Evolutionary conservation across 2,888 invertebrate genomes (phyloP), one percentile per base, ranked within the genome.

Genomic region (Thera britannica): DNA sequence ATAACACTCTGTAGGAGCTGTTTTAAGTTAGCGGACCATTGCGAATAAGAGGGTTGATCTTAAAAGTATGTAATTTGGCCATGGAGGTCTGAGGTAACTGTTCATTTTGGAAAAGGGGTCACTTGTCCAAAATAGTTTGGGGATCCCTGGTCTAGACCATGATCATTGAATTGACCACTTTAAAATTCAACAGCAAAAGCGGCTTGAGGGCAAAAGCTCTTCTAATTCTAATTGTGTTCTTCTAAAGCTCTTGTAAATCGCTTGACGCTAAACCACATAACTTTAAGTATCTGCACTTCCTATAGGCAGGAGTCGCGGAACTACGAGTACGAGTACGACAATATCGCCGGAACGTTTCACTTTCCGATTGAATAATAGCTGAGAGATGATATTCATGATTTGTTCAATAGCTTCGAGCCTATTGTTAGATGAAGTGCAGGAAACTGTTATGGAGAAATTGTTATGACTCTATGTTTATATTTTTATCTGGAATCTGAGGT

Each of bases 301-400:
- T 66, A 61, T 38, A 56, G 38, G 44, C 51, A 41, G 54, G 7
- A 52, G 58, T 58, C 58, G 60, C 70, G 72, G 68, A 72, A 70
- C 70, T 62, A 56, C 72, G 65, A 70, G 67, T 62, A 56, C 72
- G 65, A 70, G 67, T 60, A 55, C 70, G 65, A 58, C 49, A 57
- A 61, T 55, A 71, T 73, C 70, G 57, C 70, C 75, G 75, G 71
- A 75, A 76, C 74, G 73, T 80, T 79, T 79, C 79, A 76, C 79
- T 80, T 80, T 78, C 72, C 69, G 77, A 66, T 72, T 72, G 74
- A 68, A 72, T 72, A 72, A 71, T 74, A 54, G 68, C 65, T 72
- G 55, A 65, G 56, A 73, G 57, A 72, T 70, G 58, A 75, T 72
- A 72, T 68, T 65, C 54, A 65, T 61, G 41, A 38, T 63, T 64